These are phyloP conservation scores for Arizona elegans DNA, from an alignment of 2,113 vertebrate genomes.

Conservation along the genomic window DNA sequence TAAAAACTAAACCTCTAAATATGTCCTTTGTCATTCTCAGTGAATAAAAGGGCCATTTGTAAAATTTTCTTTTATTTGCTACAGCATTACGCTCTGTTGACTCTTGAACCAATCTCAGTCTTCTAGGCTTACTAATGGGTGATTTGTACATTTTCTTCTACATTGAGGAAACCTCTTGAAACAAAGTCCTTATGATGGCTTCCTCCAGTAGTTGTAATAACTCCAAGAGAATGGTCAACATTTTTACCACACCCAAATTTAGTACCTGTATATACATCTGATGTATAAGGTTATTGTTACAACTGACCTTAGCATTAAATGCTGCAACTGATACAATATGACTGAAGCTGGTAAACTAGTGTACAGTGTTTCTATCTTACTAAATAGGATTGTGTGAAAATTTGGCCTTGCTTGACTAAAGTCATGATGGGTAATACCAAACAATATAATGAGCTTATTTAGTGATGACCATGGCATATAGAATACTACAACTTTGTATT, in stretches of 20 bases:
- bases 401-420: neutral
- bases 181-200: neutral
- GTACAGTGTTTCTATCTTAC: neutral
- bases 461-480: neutral
- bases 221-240: neutral
- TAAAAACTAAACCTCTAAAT: constrained; percentile 55
- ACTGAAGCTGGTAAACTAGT: neutral
- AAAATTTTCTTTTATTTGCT: neutral
- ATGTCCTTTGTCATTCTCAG: constrained; percentile 36
- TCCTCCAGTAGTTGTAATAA: neutral
- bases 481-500: neutral
- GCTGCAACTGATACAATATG: neutral
- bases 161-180: neutral
- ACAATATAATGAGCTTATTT: neutral
- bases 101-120: neutral
- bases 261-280: neutral
- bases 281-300: neutral
- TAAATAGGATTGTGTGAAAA: neutral
- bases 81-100: neutral
- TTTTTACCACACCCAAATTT: neutral
- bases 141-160: neutral
- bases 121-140: neutral
- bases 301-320: neutral
- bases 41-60: constrained; percentile 6
- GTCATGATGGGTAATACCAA: neutral